A percentile compares a stretch with the other conserved stretches of the same genome.
Evolutionary conservation across 2,797 vertebrate species (phyloP).

Genomic region (Galaxias olidus): DNA sequence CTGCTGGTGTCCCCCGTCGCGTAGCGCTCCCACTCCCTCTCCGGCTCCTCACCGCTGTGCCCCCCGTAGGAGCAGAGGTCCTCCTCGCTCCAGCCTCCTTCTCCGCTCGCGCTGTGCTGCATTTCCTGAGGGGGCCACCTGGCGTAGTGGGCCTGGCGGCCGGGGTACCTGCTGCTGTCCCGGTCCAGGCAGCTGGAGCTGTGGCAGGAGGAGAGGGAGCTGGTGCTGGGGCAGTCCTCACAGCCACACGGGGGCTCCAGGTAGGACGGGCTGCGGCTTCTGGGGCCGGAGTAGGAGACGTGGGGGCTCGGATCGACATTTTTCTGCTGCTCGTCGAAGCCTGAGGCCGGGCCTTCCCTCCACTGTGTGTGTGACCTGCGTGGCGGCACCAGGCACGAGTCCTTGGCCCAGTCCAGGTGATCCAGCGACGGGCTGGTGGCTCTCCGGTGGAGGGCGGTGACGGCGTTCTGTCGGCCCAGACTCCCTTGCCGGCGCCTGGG

Average conservation of each 20-base stretch:
- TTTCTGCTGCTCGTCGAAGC: conserved; percentile 28
- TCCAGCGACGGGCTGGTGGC: conserved; percentile 75
- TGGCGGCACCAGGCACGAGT: conserved; percentile 56
- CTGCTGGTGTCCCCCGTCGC: conserved; percentile 64
- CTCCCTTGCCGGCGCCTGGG: conserved; percentile 52
- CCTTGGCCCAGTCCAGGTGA: conserved; percentile 72
- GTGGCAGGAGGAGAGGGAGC: conserved; percentile 37
- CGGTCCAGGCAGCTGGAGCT: conserved; percentile 32
- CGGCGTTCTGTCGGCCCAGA: conserved; percentile 64
- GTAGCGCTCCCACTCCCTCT: conserved; percentile 60
- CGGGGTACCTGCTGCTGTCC: background rate
- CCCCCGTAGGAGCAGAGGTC: conserved; percentile 63
- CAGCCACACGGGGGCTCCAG: conserved; percentile 44
- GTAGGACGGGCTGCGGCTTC: conserved; percentile 32
- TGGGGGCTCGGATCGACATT: conserved; percentile 39
- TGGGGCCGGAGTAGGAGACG: conserved; percentile 14
- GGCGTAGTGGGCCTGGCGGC: no score
- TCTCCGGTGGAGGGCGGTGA: conserved; percentile 53
- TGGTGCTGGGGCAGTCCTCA: conserved; percentile 64
- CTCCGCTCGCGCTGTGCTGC: conserved; percentile 55
- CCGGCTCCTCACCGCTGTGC: conserved; percentile 72
- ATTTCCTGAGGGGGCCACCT: conserved; percentile 56
- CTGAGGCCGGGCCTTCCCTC: conserved; percentile 24
- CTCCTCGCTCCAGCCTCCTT: conserved; percentile 70
- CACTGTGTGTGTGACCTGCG: conserved; percentile 36